These are phyloP conservation scores for Lobophora halterata DNA, from an alignment of 2,888 invertebrate genomes.

Conservation along the genomic window DNA sequence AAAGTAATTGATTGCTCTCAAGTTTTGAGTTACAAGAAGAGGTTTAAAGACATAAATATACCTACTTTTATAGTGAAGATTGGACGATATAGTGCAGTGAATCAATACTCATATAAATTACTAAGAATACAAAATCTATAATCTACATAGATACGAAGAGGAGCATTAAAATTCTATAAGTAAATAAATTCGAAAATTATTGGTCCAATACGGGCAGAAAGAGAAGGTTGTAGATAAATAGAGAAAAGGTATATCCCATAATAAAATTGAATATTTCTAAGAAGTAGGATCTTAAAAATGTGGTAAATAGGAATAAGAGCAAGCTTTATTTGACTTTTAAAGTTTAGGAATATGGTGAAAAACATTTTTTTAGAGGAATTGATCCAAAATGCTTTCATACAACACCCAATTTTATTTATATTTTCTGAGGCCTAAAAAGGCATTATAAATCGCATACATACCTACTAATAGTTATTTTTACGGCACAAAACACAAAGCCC, in stretches of 20 bases:
- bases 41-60: not conserved
- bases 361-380: not conserved
- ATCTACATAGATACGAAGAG: constrained; percentile 36
- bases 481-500: constrained; percentile 35
- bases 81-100: constrained; percentile 8
- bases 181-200: constrained; percentile 64
- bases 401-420: not conserved
- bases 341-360: not conserved
- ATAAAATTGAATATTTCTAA: constrained; percentile 10
- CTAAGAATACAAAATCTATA: constrained; percentile 28
- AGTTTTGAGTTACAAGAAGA: constrained; percentile 1
- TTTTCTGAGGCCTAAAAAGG: constrained; percentile 18
- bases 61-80: constrained; percentile 1
- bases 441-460: constrained; percentile 11
- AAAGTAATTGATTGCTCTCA: constrained; percentile 3
- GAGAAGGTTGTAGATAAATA: constrained; percentile 25
- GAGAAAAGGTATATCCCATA: constrained; percentile 20
- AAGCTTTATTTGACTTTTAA: constrained; percentile 1
- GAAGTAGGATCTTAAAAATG: constrained; percentile 2
- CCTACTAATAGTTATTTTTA: constrained; percentile 7
- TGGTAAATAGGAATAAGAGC: constrained; percentile 4
- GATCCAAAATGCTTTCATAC: not conserved
- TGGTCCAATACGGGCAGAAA: constrained; percentile 63
- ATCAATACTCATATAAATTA: constrained; percentile 29
- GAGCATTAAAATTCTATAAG: constrained; percentile 51